Percentiles rank a stretch among this genome's conserved stretches.
phyloP scores from a whole-genome alignment of 2,888 invertebrate species.

The Ornithoptera priamus region DNA sequence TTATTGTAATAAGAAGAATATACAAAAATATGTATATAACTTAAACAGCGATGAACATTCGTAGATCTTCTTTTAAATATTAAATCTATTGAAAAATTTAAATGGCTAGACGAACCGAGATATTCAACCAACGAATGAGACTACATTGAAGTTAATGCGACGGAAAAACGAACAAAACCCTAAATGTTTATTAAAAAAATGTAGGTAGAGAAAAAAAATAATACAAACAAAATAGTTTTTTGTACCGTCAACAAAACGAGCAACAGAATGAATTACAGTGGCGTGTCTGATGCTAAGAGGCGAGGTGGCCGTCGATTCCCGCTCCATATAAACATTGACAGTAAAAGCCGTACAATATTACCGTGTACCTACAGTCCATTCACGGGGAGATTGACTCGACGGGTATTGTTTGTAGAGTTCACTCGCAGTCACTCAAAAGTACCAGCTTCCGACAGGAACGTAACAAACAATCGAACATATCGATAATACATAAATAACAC shows the following conservation, averaged over 20 bases:
- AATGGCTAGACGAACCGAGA: background rate
- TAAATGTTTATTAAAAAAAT: constrained; percentile 17
- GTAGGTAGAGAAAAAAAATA: constrained; percentile 4
- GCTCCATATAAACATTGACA: constrained; percentile 39
- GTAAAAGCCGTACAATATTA: constrained; percentile 42
- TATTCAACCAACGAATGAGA: no score
- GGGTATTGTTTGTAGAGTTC: constrained; percentile 70
- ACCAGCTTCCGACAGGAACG: constrained; percentile 54
- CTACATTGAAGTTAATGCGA: background rate
- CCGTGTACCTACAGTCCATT: constrained; percentile 43
- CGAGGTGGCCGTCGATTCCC: constrained; percentile 46
- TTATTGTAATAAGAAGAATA: no score
- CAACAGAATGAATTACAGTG: constrained; percentile 25
- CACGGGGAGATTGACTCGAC: constrained; percentile 66
- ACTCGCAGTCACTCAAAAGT: constrained; percentile 76
- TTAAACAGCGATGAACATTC: no score
- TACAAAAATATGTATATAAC: no score
- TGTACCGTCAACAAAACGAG: constrained; percentile 19
- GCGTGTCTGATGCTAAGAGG: constrained; percentile 28
- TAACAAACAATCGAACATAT: constrained; percentile 30
- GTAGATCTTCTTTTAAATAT: no score
- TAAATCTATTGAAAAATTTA: no score
- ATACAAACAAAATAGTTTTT: constrained; percentile 17
- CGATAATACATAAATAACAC: background rate
- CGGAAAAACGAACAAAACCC: constrained; percentile 11